Evolutionary conservation across 2,888 invertebrate species (phyloP).

Genomic region (Drosophila lutescens): DNA sequence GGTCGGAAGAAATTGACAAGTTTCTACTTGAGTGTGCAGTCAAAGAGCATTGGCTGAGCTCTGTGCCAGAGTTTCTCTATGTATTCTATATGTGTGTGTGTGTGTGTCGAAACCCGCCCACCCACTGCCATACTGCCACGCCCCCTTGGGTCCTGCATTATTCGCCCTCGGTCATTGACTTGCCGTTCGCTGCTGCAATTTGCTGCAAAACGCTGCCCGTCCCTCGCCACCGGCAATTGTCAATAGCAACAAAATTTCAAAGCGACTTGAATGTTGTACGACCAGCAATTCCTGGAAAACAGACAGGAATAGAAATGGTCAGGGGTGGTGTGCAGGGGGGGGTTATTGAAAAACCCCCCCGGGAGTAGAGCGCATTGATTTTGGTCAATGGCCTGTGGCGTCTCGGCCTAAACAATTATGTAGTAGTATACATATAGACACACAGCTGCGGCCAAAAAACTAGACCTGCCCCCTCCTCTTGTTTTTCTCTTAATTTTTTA

Average conservation of each 20-base stretch:
- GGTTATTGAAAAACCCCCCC: no score
- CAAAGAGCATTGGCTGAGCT: conserved; percentile 62
- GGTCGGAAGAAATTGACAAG: conserved; percentile 72
- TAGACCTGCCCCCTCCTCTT: background rate
- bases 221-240: conserved; percentile 53
- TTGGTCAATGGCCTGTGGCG: conserved; percentile 70
- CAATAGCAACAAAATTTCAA: conserved; percentile 71
- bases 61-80: background rate
- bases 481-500: no score
- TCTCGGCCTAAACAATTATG: conserved; percentile 25
- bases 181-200: conserved; percentile 67
- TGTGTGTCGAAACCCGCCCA: background rate
- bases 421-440: background rate
- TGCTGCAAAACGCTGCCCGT: conserved; percentile 35
- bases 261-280: conserved; percentile 43
- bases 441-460: conserved; percentile 2
- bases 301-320: conserved; percentile 4
- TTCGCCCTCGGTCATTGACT: conserved; percentile 69
- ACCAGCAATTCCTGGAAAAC: conserved; percentile 12
- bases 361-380: conserved; percentile 58
- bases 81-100: conserved; percentile 7
- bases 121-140: conserved; percentile 39
- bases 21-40: conserved; percentile 76
- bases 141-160: conserved; percentile 44
- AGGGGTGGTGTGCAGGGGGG: background rate